phyloP scores from a whole-genome alignment of 2,888 invertebrate species.

The Trachelus stipa region DNA sequence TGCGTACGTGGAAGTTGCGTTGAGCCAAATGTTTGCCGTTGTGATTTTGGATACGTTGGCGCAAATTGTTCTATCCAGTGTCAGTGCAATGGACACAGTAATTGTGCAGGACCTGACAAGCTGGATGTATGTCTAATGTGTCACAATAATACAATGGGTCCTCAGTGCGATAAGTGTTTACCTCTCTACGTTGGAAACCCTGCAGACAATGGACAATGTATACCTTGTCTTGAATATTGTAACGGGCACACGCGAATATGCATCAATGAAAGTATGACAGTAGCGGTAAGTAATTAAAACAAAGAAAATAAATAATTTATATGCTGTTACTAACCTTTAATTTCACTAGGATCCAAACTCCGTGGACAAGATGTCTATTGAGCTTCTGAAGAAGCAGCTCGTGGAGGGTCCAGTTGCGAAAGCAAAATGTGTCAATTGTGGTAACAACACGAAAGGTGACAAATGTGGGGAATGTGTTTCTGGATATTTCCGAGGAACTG shows the following conservation, averaged over 20 bases:
- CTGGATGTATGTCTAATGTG: conserved; percentile 86
- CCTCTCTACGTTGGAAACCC: conserved; percentile 94
- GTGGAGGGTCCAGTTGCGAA: conserved; percentile 77
- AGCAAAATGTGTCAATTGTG: conserved; percentile 88
- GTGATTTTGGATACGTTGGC: conserved; percentile 95
- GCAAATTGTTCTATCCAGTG: conserved; percentile 94
- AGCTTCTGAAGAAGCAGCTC: conserved; percentile 74
- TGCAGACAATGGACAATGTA: conserved; percentile 83
- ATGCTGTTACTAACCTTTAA: not conserved
- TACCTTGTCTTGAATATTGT: conserved; percentile 89
- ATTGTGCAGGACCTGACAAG: conserved; percentile 89
- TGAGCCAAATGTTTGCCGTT: conserved; percentile 85
- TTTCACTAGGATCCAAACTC: conserved; percentile 56
- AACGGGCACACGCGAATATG: conserved; percentile 89
- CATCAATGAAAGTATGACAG: conserved; percentile 71
- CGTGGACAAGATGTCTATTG: conserved; percentile 61
- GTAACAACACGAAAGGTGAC: conserved; percentile 83
- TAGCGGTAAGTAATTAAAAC: conserved; percentile 47
- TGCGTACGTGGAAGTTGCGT: conserved; percentile 88
- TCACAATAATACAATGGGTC: conserved; percentile 92
- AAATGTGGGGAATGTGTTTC: conserved; percentile 84
- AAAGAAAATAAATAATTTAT: not conserved
- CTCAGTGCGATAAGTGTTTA: conserved; percentile 91
- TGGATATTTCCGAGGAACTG: conserved; percentile 82
- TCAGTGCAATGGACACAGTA: conserved; percentile 93